Conservation (phyloP, 1,140 invertebrate genomes). For the Polypedilum pembai region DNA sequence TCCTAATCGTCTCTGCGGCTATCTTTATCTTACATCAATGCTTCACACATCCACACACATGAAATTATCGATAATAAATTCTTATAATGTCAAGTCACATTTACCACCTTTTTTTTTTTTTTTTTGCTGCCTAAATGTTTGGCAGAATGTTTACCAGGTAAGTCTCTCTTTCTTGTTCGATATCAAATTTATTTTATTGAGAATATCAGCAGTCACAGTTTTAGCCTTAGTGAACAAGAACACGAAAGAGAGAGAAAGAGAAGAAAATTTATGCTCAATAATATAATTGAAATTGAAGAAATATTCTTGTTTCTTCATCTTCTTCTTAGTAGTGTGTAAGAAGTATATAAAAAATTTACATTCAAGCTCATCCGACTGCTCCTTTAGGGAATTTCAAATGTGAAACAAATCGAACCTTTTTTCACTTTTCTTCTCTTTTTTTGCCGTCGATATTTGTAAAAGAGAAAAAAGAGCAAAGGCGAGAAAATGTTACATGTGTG, state of each 20-base stretch:
- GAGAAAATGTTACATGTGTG: neutral
- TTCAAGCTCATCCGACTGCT: neutral
- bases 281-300: constrained; percentile 27
- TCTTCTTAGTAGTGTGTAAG: too few relatives aligned
- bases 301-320: too few relatives aligned
- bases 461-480: neutral
- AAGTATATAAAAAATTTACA: constrained; percentile 13
- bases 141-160: too few relatives aligned
- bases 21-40: neutral
- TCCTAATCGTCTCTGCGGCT: neutral
- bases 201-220: constrained; percentile 6
- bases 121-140: too few relatives aligned
- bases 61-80: constrained; percentile 23
- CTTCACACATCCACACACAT: neutral
- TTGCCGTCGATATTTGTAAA: too few relatives aligned
- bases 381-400: neutral
- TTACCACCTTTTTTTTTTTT: constrained; percentile 27
- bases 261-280: neutral
- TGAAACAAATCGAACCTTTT: neutral
- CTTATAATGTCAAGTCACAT: constrained; percentile 25
- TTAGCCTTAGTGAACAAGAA: too few relatives aligned
- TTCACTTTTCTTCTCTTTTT: too few relatives aligned
- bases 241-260: neutral
- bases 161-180: neutral
- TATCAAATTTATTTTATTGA: constrained; percentile 14